Evolutionary conservation across 1,140 invertebrate genomes (phyloP), one percentile per base, ranked within the genome.

Genomic region (Paraescarpia echinospica): DNA sequence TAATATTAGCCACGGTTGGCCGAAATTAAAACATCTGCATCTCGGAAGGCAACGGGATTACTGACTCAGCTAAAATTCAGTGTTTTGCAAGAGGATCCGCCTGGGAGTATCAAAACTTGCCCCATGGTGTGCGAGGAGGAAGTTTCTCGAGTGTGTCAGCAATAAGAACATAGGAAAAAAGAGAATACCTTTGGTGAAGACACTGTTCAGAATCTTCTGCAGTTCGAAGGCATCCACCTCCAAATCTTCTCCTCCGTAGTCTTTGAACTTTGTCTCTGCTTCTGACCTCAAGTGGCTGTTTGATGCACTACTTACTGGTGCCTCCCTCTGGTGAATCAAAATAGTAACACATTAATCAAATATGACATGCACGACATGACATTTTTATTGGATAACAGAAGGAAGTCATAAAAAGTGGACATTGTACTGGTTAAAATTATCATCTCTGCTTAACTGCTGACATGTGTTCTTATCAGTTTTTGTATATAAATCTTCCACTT

Each of bases 161-260:
- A 77, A 77, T 77, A 77, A 77, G 41, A 77, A 77, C 0, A 31
- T 77, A 77, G 9, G 91, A 18, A 34, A 91, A 35, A 48, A 59
- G 2, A 22, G 34, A 6, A 77, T 2, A 93, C 92, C 92, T 93
- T 91, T 93, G 14, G 35, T 91, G 48, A 93, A 91, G 34, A 88
- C 34, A 41, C 27, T 33, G 59, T 93, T 93, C 12, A 93, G 91
- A 18, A 91, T 93, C n/a, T 48, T 91, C 41, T 89, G 35, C 35
- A 93, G 34, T 59, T 93, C 92, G 9, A 34, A 93, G 1, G 92
- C 92, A 59, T 93, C 92, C 5, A 93, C 90, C 51, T 91, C 48
- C 48, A 34, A 41, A 91, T 93, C 92, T 12, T 93, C 92, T 34
- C 92, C 92, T 18, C 90, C 18, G 34, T 12, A 59, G 31, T 93